These are phyloP conservation scores for Hydrozoanthus gracilis DNA, from an alignment of 92 coral and sea anemone species.

Conservation along the genomic window DNA sequence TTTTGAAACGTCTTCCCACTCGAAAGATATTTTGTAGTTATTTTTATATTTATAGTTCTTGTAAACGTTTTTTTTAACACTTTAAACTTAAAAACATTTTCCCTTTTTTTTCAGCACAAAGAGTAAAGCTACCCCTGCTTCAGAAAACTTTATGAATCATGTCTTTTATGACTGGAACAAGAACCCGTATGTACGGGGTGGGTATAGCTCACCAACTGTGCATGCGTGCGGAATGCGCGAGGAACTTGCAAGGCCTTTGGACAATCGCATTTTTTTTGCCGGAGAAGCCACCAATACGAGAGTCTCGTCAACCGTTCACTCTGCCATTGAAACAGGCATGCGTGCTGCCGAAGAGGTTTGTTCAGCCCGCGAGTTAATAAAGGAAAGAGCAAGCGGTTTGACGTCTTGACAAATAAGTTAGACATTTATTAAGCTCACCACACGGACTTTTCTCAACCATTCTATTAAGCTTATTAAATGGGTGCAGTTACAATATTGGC, in stretches of 20 bases:
- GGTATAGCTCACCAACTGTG: constrained; percentile 89
- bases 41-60: not conserved
- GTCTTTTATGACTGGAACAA: constrained; percentile 93
- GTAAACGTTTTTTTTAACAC: not conserved
- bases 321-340: constrained; percentile 91
- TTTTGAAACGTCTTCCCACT: constrained; percentile 8
- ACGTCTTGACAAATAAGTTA: not conserved
- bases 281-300: constrained; percentile 89
- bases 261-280: constrained; percentile 82
- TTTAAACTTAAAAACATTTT: not conserved
- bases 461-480: not conserved
- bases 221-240: constrained; percentile 80
- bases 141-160: constrained; percentile 64
- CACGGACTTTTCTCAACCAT: not conserved
- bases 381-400: constrained; percentile 12
- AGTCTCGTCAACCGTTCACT: constrained; percentile 75
- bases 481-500: not conserved
- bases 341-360: constrained; percentile 84
- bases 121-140: constrained; percentile 69
- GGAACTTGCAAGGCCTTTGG: constrained; percentile 80
- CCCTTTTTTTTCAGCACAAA: constrained; percentile 50
- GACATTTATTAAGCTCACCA: not conserved
- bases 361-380: constrained; percentile 20
- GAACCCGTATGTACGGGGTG: constrained; percentile 93
- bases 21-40: not conserved